These are phyloP conservation scores for Diadema setosum DNA, from an alignment of 35 echinoderm and acorn worm genomes.

Conservation along the genomic window DNA sequence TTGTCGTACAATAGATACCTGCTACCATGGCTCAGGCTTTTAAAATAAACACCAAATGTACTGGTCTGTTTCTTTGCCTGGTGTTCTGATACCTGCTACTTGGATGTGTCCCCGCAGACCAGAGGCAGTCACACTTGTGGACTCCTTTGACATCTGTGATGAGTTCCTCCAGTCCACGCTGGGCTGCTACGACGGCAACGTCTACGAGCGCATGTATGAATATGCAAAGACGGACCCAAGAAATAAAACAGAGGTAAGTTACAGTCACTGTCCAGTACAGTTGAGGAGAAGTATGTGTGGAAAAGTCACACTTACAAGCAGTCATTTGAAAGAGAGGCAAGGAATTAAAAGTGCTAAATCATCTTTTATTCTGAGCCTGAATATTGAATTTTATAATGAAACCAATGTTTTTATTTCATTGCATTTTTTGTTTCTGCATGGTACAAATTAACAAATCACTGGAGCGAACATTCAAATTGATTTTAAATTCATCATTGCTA, in stretches of 20 bases:
- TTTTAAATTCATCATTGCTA: too few relatives aligned
- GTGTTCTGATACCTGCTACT: too few relatives aligned
- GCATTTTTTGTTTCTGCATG: background rate
- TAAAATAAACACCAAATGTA: too few relatives aligned
- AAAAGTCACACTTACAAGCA: background rate
- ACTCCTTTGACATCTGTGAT: conserved; percentile 83
- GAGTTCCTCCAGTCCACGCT: conserved; percentile 61
- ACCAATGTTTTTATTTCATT: background rate
- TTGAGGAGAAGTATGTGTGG: background rate
- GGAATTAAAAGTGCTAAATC: background rate
- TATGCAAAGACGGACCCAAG: conserved; percentile 47
- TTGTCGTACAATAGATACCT: too few relatives aligned
- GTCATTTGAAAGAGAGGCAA: background rate
- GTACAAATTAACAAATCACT: background rate
- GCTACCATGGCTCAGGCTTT: too few relatives aligned
- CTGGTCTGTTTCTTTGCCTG: too few relatives aligned
- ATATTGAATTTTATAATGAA: background rate
- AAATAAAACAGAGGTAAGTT: conserved; percentile 74
- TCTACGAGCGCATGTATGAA: conserved; percentile 77
- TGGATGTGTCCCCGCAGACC: too few relatives aligned
- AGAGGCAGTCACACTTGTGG: conserved; percentile 73
- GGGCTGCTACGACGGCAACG: conserved; percentile 95
- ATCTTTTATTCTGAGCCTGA: background rate
- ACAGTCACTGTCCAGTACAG: background rate
- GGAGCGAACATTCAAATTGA: too few relatives aligned